Base-by-base conservation (phyloP, 2,113 vertebrate genomes). In the Aspidoscelis tigris region DNA sequence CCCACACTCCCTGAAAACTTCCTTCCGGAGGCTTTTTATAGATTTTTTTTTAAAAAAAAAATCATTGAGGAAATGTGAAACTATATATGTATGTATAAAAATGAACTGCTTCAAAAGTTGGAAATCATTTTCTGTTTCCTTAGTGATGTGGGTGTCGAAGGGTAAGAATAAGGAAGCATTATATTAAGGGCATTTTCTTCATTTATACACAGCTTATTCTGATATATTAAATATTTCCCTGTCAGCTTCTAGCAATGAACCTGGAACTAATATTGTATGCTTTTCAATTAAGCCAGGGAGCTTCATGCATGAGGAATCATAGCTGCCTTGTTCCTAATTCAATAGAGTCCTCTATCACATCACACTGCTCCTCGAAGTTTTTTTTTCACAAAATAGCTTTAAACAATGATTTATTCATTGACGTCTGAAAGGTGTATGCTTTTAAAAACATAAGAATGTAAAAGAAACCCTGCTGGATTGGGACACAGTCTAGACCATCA, bases 21-120 rank as follows among this genome's bases (percentile, higher is more conserved):
- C 91, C 84, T 95, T 90, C 86, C 88, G 93, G 83, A 90, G 85
- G 90, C 85, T 93, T 94, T 94, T 92, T 93, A 91, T 93, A 91
- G 86, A 95, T 94, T 92, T 81, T 92, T 81, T 61, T 90, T 88
- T 33, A 33, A 33, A 33, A 33, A 33, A 33, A 33, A 90, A 81
- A 87, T 75, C 86, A 83, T 74, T 55, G 84, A 95, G 90, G 87
- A 96, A 94, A 93, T 94, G 78, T 58, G 55, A 58, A 94, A 92
- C 88, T 90, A 86, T 92, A 86, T 58, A 58, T 58, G 55, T 7
- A 58, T 58, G 14, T 58, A 58, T 58, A 90, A 91, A 90, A 92
- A 78, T 73, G 80, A 84, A 10, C 22, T 92, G 84, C 85, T 89
- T 91, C 83, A 89, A 92, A 93, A 93, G 93, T 88, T 26, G 78